Percentiles rank a stretch among this genome's conserved stretches.
phyloP scores from a whole-genome alignment of 1,140 invertebrate species.

The Luehdorfia chinensis region DNA sequence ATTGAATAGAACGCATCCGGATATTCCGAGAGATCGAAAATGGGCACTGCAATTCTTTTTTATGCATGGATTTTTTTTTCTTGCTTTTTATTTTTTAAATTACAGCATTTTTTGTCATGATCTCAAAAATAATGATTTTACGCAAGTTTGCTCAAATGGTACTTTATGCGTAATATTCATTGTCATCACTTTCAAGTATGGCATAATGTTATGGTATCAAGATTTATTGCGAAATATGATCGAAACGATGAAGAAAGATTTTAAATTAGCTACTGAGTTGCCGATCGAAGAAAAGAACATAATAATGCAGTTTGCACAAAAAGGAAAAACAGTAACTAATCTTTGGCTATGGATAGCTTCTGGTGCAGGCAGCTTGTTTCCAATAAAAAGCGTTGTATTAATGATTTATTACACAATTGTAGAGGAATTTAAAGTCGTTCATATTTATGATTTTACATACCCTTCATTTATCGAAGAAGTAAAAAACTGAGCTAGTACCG shows the following conservation, averaged over 20 bases:
- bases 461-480: constrained; percentile 29
- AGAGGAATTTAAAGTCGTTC: constrained; percentile 30
- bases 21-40: constrained; percentile 32
- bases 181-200: constrained; percentile 31
- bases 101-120: constrained; percentile 37
- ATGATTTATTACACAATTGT: constrained; percentile 25
- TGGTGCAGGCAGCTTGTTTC: constrained; percentile 21
- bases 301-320: constrained; percentile 28
- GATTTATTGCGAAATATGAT: constrained; percentile 29
- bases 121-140: constrained; percentile 34
- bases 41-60: constrained; percentile 31
- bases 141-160: constrained; percentile 37
- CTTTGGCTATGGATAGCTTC: constrained; percentile 29
- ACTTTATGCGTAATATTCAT: constrained; percentile 29
- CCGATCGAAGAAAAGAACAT: constrained; percentile 28
- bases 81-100: constrained; percentile 21
- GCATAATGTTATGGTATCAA: constrained; percentile 29
- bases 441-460: constrained; percentile 36
- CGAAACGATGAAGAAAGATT: constrained; percentile 34
- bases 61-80: constrained; percentile 26
- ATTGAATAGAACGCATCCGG: constrained; percentile 35
- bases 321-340: constrained; percentile 24
- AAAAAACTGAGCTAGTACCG: constrained; percentile 23
- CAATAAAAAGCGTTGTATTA: constrained; percentile 20
- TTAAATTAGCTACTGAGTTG: constrained; percentile 15